Evolutionary conservation across 2,113 vertebrate species (phyloP).

Genomic region (Monopterus albus): DNA sequence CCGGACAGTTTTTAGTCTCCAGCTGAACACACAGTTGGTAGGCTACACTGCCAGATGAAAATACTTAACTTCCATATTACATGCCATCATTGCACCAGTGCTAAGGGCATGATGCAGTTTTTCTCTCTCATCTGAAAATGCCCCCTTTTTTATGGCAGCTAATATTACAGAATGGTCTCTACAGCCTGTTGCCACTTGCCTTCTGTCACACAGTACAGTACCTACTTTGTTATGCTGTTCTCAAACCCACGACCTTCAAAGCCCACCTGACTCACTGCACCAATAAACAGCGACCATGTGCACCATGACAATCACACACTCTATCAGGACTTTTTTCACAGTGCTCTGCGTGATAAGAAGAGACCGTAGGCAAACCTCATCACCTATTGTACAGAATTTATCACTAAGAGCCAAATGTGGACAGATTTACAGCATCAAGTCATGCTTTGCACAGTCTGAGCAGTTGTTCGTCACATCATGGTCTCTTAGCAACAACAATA

Average conservation of each 20-base stretch:
- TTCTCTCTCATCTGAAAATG: conserved; percentile 50
- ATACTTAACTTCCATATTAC: conserved; percentile 55
- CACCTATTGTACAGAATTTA: conserved; percentile 12
- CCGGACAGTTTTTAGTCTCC: conserved; percentile 14
- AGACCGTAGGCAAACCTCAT: conserved; percentile 14
- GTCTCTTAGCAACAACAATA: conserved; percentile 75
- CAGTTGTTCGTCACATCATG: conserved; percentile 46
- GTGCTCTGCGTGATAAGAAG: conserved; percentile 9
- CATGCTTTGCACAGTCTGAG: conserved; percentile 38
- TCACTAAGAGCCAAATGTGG: conserved; percentile 20
- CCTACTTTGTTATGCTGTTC: conserved; percentile 62
- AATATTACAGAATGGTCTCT: conserved; percentile 57
- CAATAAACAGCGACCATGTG: conserved; percentile 65
- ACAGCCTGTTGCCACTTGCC: conserved; percentile 64
- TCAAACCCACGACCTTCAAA: conserved; percentile 76
- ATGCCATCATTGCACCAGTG: conserved; percentile 55
- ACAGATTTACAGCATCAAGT: conserved; percentile 34
- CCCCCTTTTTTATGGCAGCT: conserved; percentile 67
- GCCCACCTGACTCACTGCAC: conserved; percentile 63
- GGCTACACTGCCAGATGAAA: conserved; percentile 47
- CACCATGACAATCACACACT: conserved; percentile 27
- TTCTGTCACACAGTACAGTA: conserved; percentile 63
- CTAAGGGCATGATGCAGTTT: conserved; percentile 47
- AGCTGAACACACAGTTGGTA: conserved; percentile 31
- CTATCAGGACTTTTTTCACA: conserved; percentile 24